A percentile compares a stretch with the other conserved stretches of the same genome.
These are phyloP conservation scores for Stichopus horrens DNA, from an alignment of 53 echinoderm and acorn worm species.

Conservation along the genomic window DNA sequence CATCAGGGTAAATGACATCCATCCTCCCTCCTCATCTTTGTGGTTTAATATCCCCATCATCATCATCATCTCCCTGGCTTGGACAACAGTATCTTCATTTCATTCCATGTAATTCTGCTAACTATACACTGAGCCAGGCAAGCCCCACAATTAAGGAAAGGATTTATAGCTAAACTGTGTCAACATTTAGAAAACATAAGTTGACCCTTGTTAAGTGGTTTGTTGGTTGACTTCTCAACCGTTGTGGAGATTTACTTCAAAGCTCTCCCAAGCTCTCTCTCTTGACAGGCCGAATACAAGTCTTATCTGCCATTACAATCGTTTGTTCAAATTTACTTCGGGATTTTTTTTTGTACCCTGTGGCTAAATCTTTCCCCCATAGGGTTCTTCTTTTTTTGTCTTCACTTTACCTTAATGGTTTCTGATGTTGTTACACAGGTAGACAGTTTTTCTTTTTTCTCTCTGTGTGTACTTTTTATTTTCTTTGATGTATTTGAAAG, in stretches of 20 bases:
- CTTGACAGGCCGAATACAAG: background rate
- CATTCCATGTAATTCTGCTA: background rate
- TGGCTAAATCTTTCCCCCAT: background rate
- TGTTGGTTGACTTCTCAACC: background rate
- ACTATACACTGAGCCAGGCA: background rate
- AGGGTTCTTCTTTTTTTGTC: background rate
- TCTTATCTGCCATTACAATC: constrained; percentile 13
- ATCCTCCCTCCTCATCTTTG: background rate
- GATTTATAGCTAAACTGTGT: background rate
- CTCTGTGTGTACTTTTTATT: too few relatives aligned
- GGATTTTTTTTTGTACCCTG: constrained; percentile 8
- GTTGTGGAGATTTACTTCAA: background rate
- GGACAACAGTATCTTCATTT: background rate
- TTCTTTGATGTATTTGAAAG: too few relatives aligned
- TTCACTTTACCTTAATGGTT: background rate
- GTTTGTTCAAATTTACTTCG: constrained; percentile 7
- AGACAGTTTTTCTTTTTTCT: too few relatives aligned
- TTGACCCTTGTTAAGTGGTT: constrained; percentile 14
- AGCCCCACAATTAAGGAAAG: background rate
- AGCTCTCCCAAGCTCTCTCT: background rate
- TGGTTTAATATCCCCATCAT: background rate
- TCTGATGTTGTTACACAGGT: background rate
- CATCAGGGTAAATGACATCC: too few relatives aligned
- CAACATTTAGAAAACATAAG: background rate
- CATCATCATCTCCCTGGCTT: background rate